phyloP scores from a whole-genome alignment of 2,113 vertebrate genomes.

The Scomber japonicus region DNA sequence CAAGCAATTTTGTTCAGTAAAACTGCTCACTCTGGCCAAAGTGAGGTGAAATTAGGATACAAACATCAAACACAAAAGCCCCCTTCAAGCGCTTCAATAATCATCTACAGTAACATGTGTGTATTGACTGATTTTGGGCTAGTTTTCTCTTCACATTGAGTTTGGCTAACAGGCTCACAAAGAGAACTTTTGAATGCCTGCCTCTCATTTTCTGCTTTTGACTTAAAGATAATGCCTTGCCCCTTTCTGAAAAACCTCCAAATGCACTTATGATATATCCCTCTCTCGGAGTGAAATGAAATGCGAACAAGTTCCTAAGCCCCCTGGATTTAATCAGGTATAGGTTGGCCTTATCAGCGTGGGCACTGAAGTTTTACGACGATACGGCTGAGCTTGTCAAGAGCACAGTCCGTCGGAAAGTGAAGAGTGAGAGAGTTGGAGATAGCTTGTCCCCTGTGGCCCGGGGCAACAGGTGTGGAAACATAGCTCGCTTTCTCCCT shows the following conservation, averaged over 20 bases:
- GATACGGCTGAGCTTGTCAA: constrained; percentile 51
- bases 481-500: constrained; percentile 52
- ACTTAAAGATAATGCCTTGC: constrained; percentile 6
- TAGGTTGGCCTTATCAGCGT: constrained; percentile 56
- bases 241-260: constrained; percentile 28
- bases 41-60: constrained; percentile 13
- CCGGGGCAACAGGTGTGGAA: constrained; percentile 83
- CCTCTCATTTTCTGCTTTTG: constrained; percentile 24
- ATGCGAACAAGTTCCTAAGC: constrained; percentile 60
- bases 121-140: constrained; percentile 10
- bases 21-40: constrained; percentile 15
- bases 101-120: constrained; percentile 28
- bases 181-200: constrained; percentile 1
- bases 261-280: background rate
- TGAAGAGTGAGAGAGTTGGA: constrained; percentile 54
- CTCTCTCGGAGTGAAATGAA: constrained; percentile 43
- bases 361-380: constrained; percentile 60
- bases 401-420: constrained; percentile 49
- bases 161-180: constrained; percentile 16
- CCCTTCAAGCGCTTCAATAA: constrained; percentile 3
- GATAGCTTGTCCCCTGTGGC: constrained; percentile 61
- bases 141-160: constrained; percentile 12
- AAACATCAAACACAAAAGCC: constrained; percentile 26
- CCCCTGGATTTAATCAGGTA: constrained; percentile 69
- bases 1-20: background rate